Evolutionary conservation across 2,888 invertebrate genomes (phyloP).

Genomic region (Scaptomyza flava): DNA sequence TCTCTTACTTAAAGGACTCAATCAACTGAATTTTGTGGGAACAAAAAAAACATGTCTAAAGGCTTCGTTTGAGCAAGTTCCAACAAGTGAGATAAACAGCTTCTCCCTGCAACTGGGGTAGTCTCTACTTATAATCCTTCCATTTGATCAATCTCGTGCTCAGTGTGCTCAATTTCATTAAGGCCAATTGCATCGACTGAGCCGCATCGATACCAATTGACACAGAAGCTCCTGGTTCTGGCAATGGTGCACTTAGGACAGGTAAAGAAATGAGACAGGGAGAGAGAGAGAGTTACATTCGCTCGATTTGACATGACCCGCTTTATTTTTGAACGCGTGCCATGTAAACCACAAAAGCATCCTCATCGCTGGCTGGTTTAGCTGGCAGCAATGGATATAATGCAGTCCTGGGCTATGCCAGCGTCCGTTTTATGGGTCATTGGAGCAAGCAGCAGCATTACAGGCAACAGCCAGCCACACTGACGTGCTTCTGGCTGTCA

Average conservation of each 20-base stretch:
- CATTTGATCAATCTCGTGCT: constrained; percentile 6
- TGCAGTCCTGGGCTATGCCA: constrained; percentile 24
- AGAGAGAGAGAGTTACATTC: constrained; percentile 4
- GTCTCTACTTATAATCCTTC: constrained; percentile 14
- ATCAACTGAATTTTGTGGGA: no score
- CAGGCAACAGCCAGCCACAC: constrained; percentile 2
- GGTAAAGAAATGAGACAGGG: not conserved
- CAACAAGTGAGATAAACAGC: no score
- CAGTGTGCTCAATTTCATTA: constrained; percentile 53
- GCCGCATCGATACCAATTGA: constrained; percentile 66
- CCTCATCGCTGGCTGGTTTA: constrained; percentile 14
- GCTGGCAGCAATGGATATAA: constrained; percentile 6
- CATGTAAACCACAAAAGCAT: constrained; percentile 67
- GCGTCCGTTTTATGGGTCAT: constrained; percentile 73
- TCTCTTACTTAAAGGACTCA: no score
- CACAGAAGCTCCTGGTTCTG: constrained; percentile 10
- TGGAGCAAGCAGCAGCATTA: constrained; percentile 50
- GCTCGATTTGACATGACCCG: constrained; percentile 61
- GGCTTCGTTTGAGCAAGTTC: no score
- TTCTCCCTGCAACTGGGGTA: not conserved
- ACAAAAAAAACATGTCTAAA: no score
- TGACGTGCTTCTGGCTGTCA: constrained; percentile 56
- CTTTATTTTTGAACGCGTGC: constrained; percentile 55
- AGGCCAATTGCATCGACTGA: constrained; percentile 42
- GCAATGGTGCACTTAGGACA: not conserved